These are phyloP conservation scores for Torymus auratus DNA, from an alignment of 2,888 invertebrate species.

Conservation along the genomic window DNA sequence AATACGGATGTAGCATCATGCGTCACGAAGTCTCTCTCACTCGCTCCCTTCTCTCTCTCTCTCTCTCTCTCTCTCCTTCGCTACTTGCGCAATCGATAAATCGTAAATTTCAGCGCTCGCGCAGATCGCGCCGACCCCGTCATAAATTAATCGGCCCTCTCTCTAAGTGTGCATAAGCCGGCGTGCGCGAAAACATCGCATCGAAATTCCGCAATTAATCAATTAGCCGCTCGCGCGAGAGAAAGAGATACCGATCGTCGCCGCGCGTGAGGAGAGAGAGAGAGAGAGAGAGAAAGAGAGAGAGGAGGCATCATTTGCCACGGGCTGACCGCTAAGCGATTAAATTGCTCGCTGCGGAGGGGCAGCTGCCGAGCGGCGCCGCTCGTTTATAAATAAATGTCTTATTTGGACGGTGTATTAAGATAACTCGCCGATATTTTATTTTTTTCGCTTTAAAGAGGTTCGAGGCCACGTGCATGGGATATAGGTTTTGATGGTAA, in stretches of 20 bases:
- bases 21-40: slow-evolving; percentile 64
- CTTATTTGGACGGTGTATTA: slow-evolving; percentile 4
- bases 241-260: slow-evolving; percentile 39
- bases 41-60: slow-evolving; percentile 22
- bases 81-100: slow-evolving; percentile 60
- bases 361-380: not conserved
- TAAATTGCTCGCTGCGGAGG: slow-evolving; percentile 1
- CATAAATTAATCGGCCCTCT: slow-evolving; percentile 52
- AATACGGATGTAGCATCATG: slow-evolving; percentile 71
- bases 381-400: slow-evolving; percentile 17
- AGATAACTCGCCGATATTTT: not conserved
- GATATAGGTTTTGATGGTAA: too few relatives aligned
- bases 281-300: slow-evolving; percentile 1
- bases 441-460: too few relatives aligned
- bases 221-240: slow-evolving; percentile 46
- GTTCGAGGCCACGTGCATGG: too few relatives aligned
- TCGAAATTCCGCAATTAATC: slow-evolving; percentile 56
- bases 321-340: slow-evolving; percentile 30
- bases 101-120: slow-evolving; percentile 54
- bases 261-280: not conserved
- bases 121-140: slow-evolving; percentile 9
- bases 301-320: slow-evolving; percentile 21
- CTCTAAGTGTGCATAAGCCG: not conserved
- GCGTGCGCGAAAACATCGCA: not conserved
- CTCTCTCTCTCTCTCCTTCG: slow-evolving; percentile 28